Evolutionary conservation across 2,888 invertebrate species (phyloP), one percentile per base, ranked within the genome.

Genomic region (Neoscelio sp.): DNA sequence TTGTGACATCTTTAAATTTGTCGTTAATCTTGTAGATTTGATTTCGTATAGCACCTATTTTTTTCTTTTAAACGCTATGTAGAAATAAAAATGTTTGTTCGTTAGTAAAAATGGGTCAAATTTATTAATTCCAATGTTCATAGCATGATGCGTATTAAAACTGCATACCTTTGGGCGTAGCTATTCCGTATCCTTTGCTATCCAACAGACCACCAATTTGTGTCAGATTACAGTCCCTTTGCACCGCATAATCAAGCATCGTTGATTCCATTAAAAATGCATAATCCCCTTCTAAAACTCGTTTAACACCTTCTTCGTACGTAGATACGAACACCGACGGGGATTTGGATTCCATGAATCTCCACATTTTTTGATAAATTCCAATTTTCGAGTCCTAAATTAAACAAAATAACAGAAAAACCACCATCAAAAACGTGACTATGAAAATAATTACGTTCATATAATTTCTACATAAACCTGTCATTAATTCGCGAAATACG

Each of bases 231-330:
- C 99, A 99, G 89, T 99, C 96, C 46, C 98, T 92, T 91, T 97
- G 96, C n/a, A 97, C 97, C 4, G 95, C 94, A 88, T 98, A 99
- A 90, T 99, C 99, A 76, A 99, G 91, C 95, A 98, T 98, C 0
- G 99, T 98, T 0, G 98, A 98, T 91, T 99, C 99, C 97, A 99
- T 98, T 12, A 99, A 93, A 89, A 98, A 99, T 0, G 99, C 99
- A 90, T 99, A 99, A 90, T 98, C 96, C 0, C 96, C 98, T 60
- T 94, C 94, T 52, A 97, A 91, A 0, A 98, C 99, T 46, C 95
- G 92, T 83, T 94, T 93, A 17, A 98, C 96, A 0, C 99, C 99
- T 84, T 98, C 97, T 82, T 97, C 96, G 89, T 98, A 98, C 0
- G 95, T 95, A 48, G 95, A 93, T 0, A 98, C 97, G 86, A 99